Evolutionary conservation across 2,888 invertebrate genomes (phyloP).

Genomic region (Bellardia pandia): DNA sequence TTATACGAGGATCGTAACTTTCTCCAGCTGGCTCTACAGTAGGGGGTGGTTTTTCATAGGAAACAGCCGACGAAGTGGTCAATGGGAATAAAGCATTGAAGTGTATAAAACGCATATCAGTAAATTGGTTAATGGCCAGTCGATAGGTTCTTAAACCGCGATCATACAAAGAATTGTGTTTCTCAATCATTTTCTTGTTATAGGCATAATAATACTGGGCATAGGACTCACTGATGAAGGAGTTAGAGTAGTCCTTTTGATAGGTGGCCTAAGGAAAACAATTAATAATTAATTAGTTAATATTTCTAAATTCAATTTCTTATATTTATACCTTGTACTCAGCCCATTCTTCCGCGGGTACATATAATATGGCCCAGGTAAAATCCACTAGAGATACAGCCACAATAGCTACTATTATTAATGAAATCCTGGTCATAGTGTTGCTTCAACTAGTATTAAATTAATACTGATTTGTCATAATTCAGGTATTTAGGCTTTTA

Average conservation of each 20-base stretch:
- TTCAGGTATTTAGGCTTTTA: conserved; percentile 12
- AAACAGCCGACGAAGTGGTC: conserved; percentile 14
- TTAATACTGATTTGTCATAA: conserved; percentile 4
- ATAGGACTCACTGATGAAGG: conserved; percentile 52
- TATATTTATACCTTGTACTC: conserved; percentile 47
- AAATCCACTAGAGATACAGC: conserved; percentile 13
- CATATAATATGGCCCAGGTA: conserved; percentile 2
- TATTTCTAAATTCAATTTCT: background rate
- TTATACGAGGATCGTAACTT: conserved; percentile 49
- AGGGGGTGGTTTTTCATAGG: conserved; percentile 46
- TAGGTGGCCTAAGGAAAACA: conserved; percentile 37
- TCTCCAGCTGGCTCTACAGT: conserved; percentile 15
- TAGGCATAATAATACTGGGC: conserved; percentile 77
- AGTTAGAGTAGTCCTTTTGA: conserved; percentile 59
- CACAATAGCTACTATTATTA: background rate
- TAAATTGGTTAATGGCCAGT: conserved; percentile 76
- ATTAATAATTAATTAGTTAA: too few species aligned
- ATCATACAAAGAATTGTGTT: conserved; percentile 71
- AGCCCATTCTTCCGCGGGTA: conserved; percentile 41
- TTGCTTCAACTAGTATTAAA: background rate
- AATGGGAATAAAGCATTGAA: conserved; percentile 74
- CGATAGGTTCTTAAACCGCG: conserved; percentile 64
- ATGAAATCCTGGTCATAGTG: conserved; percentile 7
- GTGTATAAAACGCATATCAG: conserved; percentile 75
- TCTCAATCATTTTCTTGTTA: conserved; percentile 71